Base-by-base conservation (phyloP, 2,797 vertebrate species). In the Botia almorhae region DNA sequence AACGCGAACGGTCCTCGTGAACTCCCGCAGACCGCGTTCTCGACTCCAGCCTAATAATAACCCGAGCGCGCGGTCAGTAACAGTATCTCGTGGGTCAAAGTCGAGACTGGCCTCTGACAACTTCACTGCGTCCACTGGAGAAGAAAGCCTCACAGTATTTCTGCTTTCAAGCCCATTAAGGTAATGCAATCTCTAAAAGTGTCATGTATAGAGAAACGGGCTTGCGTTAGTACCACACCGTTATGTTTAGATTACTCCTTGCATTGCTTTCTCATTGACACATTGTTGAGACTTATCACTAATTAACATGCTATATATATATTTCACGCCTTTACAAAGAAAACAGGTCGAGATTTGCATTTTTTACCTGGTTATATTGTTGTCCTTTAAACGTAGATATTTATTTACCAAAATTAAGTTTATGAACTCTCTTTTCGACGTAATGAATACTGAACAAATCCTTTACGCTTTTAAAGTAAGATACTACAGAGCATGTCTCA, bases 41-140 rank as follows among this genome's bases (percentile, higher is more conserved):
- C 19, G 3, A 33, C 61, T 33, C 82, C 78, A n/a, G 78, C 73
- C 86, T 90, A 87, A 86, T 90, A 85, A 91, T 91, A 93, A 79
- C 83, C 48, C 86, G 84, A 72, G 69, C 51, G 33, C 56, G 73
- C 39, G 65, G 56, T 73, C 74, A 43, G 85, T 74, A 83, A 85
- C 69, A 76, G 68, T 74, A 86, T 82, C 74, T 80, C 23, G 21
- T 23, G 70, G 78, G 74, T 80, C 51, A 65, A 78, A 81, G 55
- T 79, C 64, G 84, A 63, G 26, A 33, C 60, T 60, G 72, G 60
- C 74, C 56, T 63, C 48, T 78, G 58, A 61, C 71, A 60, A 79
- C 81, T 81, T 88, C 21, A n/a, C 21, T 64, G 70, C 63, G 71
- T 23, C 67, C 63, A 17, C 67, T 26, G 74, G 67, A 53, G 75